These are phyloP conservation scores for Hipposideros armiger DNA, from an alignment of 2,113 vertebrate genomes.

Conservation along the genomic window DNA sequence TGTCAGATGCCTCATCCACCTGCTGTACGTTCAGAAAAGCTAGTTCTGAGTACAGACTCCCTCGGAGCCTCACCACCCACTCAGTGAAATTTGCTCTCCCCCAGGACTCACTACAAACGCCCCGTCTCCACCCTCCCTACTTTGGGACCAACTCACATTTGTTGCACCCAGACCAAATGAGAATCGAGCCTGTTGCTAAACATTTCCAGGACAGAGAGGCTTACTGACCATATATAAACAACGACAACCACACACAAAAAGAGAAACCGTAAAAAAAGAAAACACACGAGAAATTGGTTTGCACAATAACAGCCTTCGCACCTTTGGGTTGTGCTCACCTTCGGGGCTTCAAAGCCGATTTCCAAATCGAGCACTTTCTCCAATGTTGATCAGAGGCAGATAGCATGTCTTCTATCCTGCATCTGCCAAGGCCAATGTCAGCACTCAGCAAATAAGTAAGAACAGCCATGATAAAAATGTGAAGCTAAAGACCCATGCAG, in stretches of 20 bases:
- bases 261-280: neutral
- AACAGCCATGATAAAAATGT: constrained; percentile 52
- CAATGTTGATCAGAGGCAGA: neutral
- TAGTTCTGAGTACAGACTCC: neutral
- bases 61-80: neutral
- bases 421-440: constrained; percentile 30
- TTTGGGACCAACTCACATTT: neutral
- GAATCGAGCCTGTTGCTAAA: neutral
- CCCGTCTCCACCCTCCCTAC: neutral
- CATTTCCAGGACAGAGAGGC: neutral
- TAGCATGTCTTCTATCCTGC: neutral
- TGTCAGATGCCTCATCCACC: neutral
- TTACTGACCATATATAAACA: neutral
- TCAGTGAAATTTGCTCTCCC: neutral
- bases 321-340: neutral
- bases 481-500: constrained; percentile 13
- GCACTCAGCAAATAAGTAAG: constrained; percentile 44
- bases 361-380: constrained; percentile 40
- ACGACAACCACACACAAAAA: neutral
- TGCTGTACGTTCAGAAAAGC: neutral
- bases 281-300: neutral
- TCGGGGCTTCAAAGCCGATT: neutral
- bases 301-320: neutral
- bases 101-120: neutral
- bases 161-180: neutral